Conservation (phyloP, 2,888 invertebrate genomes). For the Arctia plantaginis region DNA sequence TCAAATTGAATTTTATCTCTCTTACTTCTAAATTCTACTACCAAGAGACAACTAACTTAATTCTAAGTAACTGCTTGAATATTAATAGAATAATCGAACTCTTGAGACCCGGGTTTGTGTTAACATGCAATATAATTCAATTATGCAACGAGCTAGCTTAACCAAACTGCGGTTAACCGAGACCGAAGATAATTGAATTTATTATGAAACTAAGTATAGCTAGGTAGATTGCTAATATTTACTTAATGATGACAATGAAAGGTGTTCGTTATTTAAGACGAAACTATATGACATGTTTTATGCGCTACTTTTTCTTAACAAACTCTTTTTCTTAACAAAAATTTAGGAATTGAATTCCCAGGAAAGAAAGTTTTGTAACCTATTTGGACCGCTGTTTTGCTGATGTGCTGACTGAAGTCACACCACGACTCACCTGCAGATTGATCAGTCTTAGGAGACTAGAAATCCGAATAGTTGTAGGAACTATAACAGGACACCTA, state of each 20-base stretch:
- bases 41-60: neutral
- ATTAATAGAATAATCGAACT: neutral
- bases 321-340: neutral
- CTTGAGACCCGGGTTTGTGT: neutral
- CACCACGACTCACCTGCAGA: no score
- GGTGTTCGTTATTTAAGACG: no score
- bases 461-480: no score
- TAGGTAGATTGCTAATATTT: neutral
- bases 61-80: neutral
- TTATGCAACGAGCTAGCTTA: neutral
- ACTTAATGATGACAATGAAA: no score
- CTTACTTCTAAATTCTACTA: neutral
- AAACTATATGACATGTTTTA: no score
- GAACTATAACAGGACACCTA: no score
- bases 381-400: no score
- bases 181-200: neutral
- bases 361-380: neutral
- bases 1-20: neutral
- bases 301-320: no score
- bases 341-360: neutral
- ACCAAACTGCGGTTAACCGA: neutral
- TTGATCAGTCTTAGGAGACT: no score
- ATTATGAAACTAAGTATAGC: neutral
- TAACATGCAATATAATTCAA: neutral
- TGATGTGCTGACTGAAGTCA: no score